These are phyloP conservation scores for Oreochromis niloticus DNA, from an alignment of 2,113 vertebrate genomes.

Conservation along the genomic window DNA sequence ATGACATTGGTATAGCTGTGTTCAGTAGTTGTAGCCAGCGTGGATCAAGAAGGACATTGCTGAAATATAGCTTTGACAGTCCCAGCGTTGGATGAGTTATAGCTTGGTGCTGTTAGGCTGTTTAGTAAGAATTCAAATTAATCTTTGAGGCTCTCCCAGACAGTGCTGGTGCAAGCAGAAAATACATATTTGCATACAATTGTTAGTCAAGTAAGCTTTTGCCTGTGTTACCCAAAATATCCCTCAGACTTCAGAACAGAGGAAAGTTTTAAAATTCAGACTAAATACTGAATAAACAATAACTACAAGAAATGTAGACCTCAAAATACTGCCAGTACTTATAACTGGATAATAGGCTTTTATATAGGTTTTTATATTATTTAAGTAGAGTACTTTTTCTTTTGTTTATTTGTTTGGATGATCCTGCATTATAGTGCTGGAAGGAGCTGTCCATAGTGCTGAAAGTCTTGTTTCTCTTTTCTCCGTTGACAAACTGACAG, in stretches of 20 bases:
- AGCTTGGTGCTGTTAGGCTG: background rate
- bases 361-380: background rate
- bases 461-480: background rate
- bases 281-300: background rate
- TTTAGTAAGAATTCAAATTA: background rate
- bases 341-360: background rate
- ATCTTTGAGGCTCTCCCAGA: background rate
- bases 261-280: background rate
- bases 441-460: conserved; percentile 32
- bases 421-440: background rate
- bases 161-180: background rate
- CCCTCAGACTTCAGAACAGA: background rate
- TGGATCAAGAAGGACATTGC: background rate
- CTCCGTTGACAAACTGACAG: background rate
- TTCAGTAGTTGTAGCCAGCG: background rate
- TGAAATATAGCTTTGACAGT: background rate
- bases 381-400: background rate
- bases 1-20: background rate
- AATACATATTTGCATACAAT: conserved; percentile 12
- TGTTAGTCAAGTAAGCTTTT: background rate
- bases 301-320: background rate
- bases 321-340: background rate
- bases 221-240: background rate
- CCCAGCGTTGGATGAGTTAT: background rate
- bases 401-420: background rate